Evolutionary conservation across 2,797 vertebrate genomes (phyloP).

Genomic region (Diplodus sargus): DNA sequence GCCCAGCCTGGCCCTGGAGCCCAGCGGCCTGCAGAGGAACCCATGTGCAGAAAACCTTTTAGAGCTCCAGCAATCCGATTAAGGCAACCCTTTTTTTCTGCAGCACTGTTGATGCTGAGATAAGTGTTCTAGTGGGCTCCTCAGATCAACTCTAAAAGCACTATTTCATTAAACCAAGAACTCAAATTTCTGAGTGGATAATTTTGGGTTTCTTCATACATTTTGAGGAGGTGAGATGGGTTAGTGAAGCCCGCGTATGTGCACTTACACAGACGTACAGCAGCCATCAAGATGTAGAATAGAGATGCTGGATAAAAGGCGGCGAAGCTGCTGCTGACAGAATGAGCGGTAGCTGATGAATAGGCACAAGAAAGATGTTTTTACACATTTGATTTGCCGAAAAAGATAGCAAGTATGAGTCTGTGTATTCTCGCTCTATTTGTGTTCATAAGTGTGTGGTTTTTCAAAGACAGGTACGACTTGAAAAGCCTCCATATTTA

Average conservation of each 20-base stretch:
- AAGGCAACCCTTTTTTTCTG: conserved; percentile 65
- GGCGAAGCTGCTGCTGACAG: conserved; percentile 53
- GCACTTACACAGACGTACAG: conserved; percentile 13
- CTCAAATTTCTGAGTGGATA: conserved; percentile 73
- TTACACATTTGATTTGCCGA: conserved; percentile 68
- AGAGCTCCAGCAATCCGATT: conserved; percentile 82
- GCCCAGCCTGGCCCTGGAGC: conserved; percentile 65
- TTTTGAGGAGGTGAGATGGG: conserved; percentile 57
- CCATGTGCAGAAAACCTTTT: conserved; percentile 81
- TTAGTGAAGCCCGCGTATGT: conserved; percentile 25
- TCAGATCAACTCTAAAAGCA: conserved; percentile 78
- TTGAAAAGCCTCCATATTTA: conserved; percentile 80
- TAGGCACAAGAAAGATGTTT: conserved; percentile 39
- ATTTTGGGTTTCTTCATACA: conserved; percentile 71
- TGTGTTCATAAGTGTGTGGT: conserved; percentile 69
- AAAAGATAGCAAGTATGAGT: conserved; percentile 59
- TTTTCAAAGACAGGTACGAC: conserved; percentile 78
- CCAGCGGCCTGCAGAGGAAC: conserved; percentile 67
- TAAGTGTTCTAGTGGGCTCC: conserved; percentile 75
- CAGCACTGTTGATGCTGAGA: conserved; percentile 77
- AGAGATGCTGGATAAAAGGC: conserved; percentile 70
- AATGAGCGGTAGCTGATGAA: conserved; percentile 68
- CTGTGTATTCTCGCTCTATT: conserved; percentile 35
- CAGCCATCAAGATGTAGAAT: conserved; percentile 65
- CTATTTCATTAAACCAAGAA: conserved; percentile 80